Evolutionary conservation across 2,888 invertebrate genomes (phyloP).

Genomic region (Apamea sordens): DNA sequence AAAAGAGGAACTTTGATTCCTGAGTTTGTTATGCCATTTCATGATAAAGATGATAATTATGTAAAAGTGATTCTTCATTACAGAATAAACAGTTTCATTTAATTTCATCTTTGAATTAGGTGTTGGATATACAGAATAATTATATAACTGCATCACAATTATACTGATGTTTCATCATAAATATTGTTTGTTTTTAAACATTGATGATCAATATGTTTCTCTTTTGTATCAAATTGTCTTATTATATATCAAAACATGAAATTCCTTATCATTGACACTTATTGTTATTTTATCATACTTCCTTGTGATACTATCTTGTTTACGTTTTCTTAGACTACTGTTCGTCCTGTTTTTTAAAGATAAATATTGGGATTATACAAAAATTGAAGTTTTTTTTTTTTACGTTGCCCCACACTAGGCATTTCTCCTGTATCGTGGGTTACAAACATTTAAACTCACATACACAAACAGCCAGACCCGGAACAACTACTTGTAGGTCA

Average conservation of each 20-base stretch:
- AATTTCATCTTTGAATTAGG: background rate
- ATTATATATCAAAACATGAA: conserved; percentile 2
- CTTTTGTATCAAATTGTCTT: background rate
- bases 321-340: conserved; percentile 3
- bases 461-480: too few species aligned
- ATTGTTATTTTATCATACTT: conserved; percentile 28
- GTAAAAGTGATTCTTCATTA: background rate
- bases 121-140: background rate
- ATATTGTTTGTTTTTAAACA: background rate
- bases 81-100: too few species aligned
- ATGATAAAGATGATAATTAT: too few species aligned
- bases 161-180: background rate
- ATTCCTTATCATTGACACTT: conserved; percentile 28
- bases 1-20: background rate
- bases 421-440: too few species aligned
- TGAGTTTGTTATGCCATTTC: too few species aligned
- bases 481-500: too few species aligned
- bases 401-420: too few species aligned
- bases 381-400: background rate
- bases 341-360: background rate
- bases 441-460: too few species aligned
- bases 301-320: conserved; percentile 19
- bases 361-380: background rate
- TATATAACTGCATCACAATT: background rate
- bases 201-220: background rate